Evolutionary conservation across 2,797 vertebrate species (phyloP).

Genomic region (Characodon lateralis): DNA sequence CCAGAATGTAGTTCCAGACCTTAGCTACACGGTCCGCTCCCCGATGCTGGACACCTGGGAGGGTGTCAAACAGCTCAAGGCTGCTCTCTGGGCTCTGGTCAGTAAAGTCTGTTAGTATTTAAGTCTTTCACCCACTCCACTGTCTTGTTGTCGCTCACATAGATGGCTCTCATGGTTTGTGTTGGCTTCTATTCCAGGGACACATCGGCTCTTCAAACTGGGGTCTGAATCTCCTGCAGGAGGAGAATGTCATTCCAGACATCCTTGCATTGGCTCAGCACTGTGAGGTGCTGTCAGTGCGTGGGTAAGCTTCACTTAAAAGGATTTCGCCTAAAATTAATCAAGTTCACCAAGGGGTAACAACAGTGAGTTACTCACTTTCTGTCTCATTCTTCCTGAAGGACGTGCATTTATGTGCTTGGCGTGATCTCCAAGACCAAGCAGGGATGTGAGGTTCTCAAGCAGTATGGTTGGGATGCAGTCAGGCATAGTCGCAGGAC

Average conservation of each 20-base stretch:
- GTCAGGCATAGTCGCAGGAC: slow-evolving; percentile 95
- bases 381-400: slow-evolving; percentile 33
- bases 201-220: slow-evolving; percentile 98
- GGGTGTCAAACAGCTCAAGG: slow-evolving; percentile 97
- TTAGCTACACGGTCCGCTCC: slow-evolving; percentile 94
- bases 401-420: slow-evolving; percentile 83
- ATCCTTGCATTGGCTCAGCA: slow-evolving; percentile 92
- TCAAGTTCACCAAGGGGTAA: not conserved
- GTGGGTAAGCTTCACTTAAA: slow-evolving; percentile 82
- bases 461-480: slow-evolving; percentile 93
- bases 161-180: slow-evolving; percentile 2
- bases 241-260: slow-evolving; percentile 97
- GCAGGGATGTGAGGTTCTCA: slow-evolving; percentile 95
- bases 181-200: slow-evolving; percentile 80
- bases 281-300: slow-evolving; percentile 94
- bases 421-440: slow-evolving; percentile 96
- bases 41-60: slow-evolving; percentile 98
- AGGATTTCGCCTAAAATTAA: not conserved
- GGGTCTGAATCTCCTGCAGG: slow-evolving; percentile 97
- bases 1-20: slow-evolving; percentile 93
- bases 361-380: not conserved
- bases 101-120: slow-evolving; percentile 47
- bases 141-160: not conserved
- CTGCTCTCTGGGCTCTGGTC: slow-evolving; percentile 97
- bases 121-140: not conserved